Base-by-base conservation (phyloP, 2,113 vertebrate genomes). In the Rhizomys pruinosus region DNA sequence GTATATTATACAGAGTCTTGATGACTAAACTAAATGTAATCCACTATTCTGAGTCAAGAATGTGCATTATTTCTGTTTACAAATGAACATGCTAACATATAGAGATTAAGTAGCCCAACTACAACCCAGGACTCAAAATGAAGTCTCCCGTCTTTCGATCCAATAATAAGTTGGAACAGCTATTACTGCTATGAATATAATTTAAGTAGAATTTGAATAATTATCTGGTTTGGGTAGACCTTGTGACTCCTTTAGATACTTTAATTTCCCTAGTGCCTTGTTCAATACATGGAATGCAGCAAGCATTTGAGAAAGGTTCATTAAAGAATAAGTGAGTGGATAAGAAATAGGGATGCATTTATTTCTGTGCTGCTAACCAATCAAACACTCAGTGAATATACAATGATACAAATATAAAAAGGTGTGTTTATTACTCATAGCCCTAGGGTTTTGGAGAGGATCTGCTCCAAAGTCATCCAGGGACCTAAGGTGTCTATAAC, bases 141-240 rank as follows among this genome's bases (percentile, higher is more conserved):
- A 91, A 80, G 42, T 81, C 80, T 90, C 63, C 32, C 0, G 15
- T 89, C 47, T 68, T 95, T 82, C 90, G 69, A 71, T n/a, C 29
- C 74, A 81, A 74, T 64, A 78, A 63, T 90, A 59, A 88, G 73
- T 80, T 80, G n/a, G n/a, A 84, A 69, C 32, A 37, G 85, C n/a
- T 55, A 12, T 63, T 23, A n/a, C 39, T 82, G 42, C 72, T 44
- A 10, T 87, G 74, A 64, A 74, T n/a, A 73, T 90, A 77, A 82
- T 82, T 78, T 90, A 78, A 77, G 66, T 16, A 37, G 93, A 82
- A 39, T 90, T 92, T 95, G n/a, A n/a, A n/a, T 96, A 93, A 86
- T 90, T 87, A 81, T 64, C 89, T 87, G 47, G 1, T 93, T 92
- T 86, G 64, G n/a, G 29, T 92, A 69, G 84, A 82, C 42, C 88